Conservation (phyloP, 2,888 invertebrate genomes). For the Drosophila lacicola region DNA sequence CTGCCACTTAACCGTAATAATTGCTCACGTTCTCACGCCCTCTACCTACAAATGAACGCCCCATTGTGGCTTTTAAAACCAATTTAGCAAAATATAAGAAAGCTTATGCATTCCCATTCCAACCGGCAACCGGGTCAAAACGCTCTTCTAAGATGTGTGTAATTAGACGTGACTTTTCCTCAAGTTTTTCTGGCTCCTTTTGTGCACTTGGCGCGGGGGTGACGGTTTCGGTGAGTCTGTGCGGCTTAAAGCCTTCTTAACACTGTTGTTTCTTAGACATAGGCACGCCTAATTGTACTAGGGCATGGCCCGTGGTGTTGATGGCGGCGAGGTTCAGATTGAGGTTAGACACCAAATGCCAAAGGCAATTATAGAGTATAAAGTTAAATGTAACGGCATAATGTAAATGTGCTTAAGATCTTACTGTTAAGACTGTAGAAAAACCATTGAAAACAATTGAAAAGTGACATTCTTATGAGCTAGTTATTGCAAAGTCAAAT, state of each 20-base stretch:
- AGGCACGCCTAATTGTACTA: slow-evolving; percentile 60
- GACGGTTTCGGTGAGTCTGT: slow-evolving; percentile 5
- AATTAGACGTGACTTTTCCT: slow-evolving; percentile 80
- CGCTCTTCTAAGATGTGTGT: slow-evolving; percentile 73
- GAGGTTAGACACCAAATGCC: slow-evolving; percentile 64
- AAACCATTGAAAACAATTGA: not conserved
- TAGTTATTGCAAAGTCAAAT: not conserved
- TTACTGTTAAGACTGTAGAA: not conserved
- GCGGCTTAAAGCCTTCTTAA: slow-evolving; percentile 72
- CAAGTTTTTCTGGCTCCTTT: slow-evolving; percentile 65
- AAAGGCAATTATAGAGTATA: slow-evolving; percentile 52
- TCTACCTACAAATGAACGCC: slow-evolving; percentile 11
- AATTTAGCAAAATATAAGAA: slow-evolving; percentile 67
- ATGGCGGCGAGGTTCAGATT: slow-evolving; percentile 36
- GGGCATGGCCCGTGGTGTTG: slow-evolving; percentile 45
- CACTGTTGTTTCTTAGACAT: slow-evolving; percentile 67
- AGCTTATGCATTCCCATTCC: slow-evolving; percentile 29
- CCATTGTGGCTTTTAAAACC: slow-evolving; percentile 77
- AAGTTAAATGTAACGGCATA: slow-evolving; percentile 38
- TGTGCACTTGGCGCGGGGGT: slow-evolving; percentile 15
- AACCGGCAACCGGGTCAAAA: slow-evolving; percentile 71
- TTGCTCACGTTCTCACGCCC: slow-evolving; percentile 72
- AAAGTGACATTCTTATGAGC: not conserved
- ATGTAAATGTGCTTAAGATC: slow-evolving; percentile 30
- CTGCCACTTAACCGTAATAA: slow-evolving; percentile 67